phyloP scores from a whole-genome alignment of 1,140 invertebrate genomes.

The Drosophila kohkoa region DNA sequence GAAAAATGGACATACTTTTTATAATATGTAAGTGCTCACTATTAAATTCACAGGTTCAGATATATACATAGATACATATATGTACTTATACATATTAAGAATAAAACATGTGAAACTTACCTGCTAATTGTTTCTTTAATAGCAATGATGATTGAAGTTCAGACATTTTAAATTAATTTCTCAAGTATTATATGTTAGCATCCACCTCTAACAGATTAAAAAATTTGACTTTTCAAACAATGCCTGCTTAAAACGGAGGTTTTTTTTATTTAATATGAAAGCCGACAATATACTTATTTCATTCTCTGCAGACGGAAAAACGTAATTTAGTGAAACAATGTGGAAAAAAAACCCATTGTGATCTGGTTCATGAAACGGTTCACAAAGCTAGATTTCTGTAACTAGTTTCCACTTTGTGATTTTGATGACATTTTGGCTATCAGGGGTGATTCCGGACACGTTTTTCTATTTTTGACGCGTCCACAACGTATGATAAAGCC shows the following conservation, averaged over 20 bases:
- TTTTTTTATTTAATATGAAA: conserved; percentile 38
- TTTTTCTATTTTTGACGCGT: too few relatives aligned
- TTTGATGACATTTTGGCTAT: too few relatives aligned
- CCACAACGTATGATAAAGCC: too few relatives aligned
- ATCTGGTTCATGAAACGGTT: conserved; percentile 31
- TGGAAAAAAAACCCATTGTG: not conserved
- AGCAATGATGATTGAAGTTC: conserved; percentile 97
- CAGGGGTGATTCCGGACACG: too few relatives aligned
- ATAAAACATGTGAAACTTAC: conserved; percentile 86
- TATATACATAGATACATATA: not conserved
- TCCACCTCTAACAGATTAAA: conserved; percentile 55
- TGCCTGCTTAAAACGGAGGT: conserved; percentile 28
- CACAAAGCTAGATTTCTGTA: conserved; percentile 17
- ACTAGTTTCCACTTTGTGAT: conserved; percentile 4
- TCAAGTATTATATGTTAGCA: conserved; percentile 28
- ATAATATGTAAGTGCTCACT: not conserved
- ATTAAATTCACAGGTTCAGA: not conserved
- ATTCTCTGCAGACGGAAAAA: conserved; percentile 47
- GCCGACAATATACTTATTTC: conserved; percentile 56
- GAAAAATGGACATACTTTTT: not conserved
- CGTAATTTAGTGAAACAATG: conserved; percentile 40
- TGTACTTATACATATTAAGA: conserved; percentile 20
- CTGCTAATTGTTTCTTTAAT: conserved; percentile 97
- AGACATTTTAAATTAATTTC: conserved; percentile 88
- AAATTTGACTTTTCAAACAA: conserved; percentile 32